Base-by-base conservation (phyloP, 2,113 vertebrate genomes). In the Ascaphus truei region DNA sequence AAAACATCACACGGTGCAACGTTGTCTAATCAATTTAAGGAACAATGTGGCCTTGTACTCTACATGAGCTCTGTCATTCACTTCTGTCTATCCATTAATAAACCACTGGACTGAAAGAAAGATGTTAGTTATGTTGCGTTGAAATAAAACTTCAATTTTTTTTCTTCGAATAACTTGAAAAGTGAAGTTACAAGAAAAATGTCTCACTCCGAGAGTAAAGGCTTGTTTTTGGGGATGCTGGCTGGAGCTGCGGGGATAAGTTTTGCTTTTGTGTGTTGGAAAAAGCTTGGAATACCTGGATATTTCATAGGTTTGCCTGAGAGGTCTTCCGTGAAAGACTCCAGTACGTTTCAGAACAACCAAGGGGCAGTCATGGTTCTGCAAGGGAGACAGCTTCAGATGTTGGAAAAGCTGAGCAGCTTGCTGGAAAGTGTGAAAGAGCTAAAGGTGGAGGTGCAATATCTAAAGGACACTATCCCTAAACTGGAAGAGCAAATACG, bases 371-470 rank as follows among this genome's bases (percentile, higher is more conserved):
- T 84, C 31, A 23, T 74, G 62, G 62, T 83, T 65, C 51, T 88
- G 62, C 82, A 82, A 8, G 43, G 75, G 53, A 85, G 87, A 37
- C 95, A 98, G 60, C 69, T 86, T 6, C 93, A 96, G 80, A 92
- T 98, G 37, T 68, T 95, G 68, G 88, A 96, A 52, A 96, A 93
- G 52, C 73, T 99, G 15, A 93, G 93, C 18, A 89, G 86, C 31
- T 82, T 99, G 61, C 76, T 97, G 29, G 64, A 83, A 41, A 95
- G 88, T 0, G 84, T 99, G 75, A 96, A 96, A 0, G 94, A 98
- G 74, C 90, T 99, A 59, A 96, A 92, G 81, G 88, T 89, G 12
- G 97, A 99, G 77, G 91, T 99, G 77, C 85, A 73, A 56, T 89
- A 88, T 5, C 45, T 99, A 74, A 96, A 94, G 83, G 89, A 86